These are phyloP conservation scores for Marronus borbonicus DNA, from an alignment of 2,888 invertebrate species.

Conservation along the genomic window DNA sequence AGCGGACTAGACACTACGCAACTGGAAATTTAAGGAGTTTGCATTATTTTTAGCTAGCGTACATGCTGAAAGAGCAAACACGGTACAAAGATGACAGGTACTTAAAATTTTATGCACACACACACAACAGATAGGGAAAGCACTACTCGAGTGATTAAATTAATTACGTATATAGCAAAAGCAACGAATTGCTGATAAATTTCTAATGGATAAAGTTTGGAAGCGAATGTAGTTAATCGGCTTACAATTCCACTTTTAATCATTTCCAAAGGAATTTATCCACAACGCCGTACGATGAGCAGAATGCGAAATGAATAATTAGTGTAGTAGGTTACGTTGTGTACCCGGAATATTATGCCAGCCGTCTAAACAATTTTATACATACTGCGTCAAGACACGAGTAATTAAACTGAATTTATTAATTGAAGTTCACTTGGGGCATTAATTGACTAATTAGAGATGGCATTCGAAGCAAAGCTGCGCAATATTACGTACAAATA, in stretches of 20 bases:
- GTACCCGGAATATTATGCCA: neutral
- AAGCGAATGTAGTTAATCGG: conserved; percentile 20
- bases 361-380: neutral
- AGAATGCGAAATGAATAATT: neutral
- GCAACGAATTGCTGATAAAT: conserved; percentile 10
- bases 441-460: conserved; percentile 3
- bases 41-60: too few species aligned
- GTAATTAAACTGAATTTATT: conserved; percentile 5
- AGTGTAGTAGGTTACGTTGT: neutral
- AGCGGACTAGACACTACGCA: too few species aligned
- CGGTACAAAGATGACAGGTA: too few species aligned
- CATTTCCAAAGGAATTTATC: conserved; percentile 9
- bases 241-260: conserved; percentile 25
- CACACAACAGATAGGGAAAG: too few species aligned
- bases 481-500: too few species aligned
- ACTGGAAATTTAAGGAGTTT: too few species aligned
- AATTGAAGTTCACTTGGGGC: neutral
- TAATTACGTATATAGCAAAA: neutral
- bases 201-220: conserved; percentile 18
- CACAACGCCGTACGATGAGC: neutral
- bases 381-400: neutral
- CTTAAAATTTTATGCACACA: too few species aligned
- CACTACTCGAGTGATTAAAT: neutral
- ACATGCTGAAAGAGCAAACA: too few species aligned
- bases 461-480: neutral